Evolutionary conservation across 2,797 vertebrate species (phyloP), one percentile per base, ranked within the genome.

Genomic region (Nothura maculosa): DNA sequence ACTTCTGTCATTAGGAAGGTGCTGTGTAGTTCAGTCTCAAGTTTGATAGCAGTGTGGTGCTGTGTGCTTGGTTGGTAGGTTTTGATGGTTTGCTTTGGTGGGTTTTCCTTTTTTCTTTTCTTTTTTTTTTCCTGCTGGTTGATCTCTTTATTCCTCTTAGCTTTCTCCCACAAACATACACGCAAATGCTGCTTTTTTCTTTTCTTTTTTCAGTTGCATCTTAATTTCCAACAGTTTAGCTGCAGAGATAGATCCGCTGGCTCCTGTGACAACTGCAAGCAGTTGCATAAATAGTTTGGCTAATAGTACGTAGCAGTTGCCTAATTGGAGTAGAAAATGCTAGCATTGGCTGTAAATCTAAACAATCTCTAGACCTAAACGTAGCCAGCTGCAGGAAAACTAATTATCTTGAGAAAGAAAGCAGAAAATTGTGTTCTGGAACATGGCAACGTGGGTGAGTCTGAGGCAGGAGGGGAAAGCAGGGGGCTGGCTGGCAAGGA

Each of bases 361-460:
- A 89, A 89, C 57, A 90, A 85, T 11, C 42, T 83, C 73, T 87
- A 79, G 63, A 73, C 48, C 22, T 47, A 70, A 85, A 64, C 61
- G 68, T 60, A 87, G 45, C 60, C 63, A 84, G n/a, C 60, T 87
- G 40, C 34, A 67, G 40, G 34, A 57, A 90, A 67, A 58, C 38
- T n/a, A 30, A 47, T 77, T 90, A 22, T 76, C 50, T 81, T 77
- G 50, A 52, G 60, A 79, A 76, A 57, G 16, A 38, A 92, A 91
- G 85, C 3, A 5, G 58, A 58, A 75, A 90, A 78, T 74, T 80
- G 18, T 58, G 27, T 47, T 14, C 22, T 62, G 78, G 34, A 75
- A 12, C 20, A 55, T 73, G 16, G 4, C 86, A 42, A 82, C 58
- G 63, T 54, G n/a, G 5, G 21, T 5, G 30, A 61, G 17, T 81